Base-by-base conservation (phyloP, 2,888 invertebrate species). In the Criorhina ranunculi region DNA sequence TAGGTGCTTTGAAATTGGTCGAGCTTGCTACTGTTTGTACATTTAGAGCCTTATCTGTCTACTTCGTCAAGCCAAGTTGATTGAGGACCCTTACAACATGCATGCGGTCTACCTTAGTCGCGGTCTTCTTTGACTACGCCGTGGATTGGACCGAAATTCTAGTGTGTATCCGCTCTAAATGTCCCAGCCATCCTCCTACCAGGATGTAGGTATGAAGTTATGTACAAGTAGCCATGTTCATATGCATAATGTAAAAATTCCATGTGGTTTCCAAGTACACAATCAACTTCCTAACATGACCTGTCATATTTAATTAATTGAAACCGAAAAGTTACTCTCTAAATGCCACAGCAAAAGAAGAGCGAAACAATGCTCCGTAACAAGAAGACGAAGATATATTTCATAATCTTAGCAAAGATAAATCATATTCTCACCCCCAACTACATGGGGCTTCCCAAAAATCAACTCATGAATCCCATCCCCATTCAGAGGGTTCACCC, bases 231-330 rank as follows among this genome's bases (percentile, higher is more conserved):
- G n/a, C n/a, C n/a, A 24, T 24, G 24, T 24, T 24, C 24, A 24
- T 24, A 24, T 15, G 29, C 12, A 31, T 29, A 42, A 12, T 42
- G 12, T 17, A 37, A n/a, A 19, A 24, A 9, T 24, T 60, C 29
- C 42, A 60, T 29, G 60, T 9, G 67, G 55, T 33, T 44, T 7
- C 69, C 35, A 67, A 60, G 31, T 60, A 42, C 19, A 12, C 17
- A 35, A 33, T 40, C 42, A 51, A 55, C 35, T 53, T 15, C 19
- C n/a, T 6, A 62, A 70, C 66, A 85, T 75, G 66, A 53, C 70
- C 75, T 76, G 79, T 85, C 85, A 76, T 80, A 66, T 76, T 85
- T 80, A 85, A 85, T 85, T 80, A 85, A 85, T 76, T 64, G 75
- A 70, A 85, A 72, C 66, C 59, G 37, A 75, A 75, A 85, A 69